phyloP scores from a whole-genome alignment of 2,888 invertebrate genomes.

The Tachina lurida region DNA sequence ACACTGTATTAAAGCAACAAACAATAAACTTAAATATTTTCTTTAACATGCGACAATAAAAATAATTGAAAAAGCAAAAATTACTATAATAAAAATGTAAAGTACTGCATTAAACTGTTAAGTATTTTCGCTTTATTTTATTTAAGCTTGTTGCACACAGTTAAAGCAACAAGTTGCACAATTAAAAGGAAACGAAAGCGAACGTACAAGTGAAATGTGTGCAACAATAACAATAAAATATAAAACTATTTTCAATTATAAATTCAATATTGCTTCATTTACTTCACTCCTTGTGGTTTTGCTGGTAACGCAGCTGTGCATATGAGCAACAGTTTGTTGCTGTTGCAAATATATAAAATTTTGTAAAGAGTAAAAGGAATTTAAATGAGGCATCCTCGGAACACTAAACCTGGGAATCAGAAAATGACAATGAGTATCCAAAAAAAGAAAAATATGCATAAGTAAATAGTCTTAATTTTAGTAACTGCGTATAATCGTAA shows the following conservation, averaged over 20 bases:
- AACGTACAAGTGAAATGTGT: not conserved
- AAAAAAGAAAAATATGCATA: no score
- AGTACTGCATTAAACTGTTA: not conserved
- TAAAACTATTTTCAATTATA: slow-evolving; percentile 9
- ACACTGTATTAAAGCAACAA: not conserved
- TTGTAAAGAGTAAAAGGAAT: no score
- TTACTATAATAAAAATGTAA: not conserved
- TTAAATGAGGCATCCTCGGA: no score
- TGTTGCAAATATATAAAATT: not conserved
- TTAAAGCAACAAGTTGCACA: not conserved
- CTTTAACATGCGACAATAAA: not conserved
- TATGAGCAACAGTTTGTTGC: not conserved
- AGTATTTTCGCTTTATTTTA: not conserved
- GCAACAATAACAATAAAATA: not conserved
- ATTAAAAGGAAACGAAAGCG: not conserved
- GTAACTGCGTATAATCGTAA: no score
- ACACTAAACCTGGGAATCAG: no score
- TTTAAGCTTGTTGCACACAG: not conserved
- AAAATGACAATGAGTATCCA: no score
- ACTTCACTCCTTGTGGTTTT: not conserved
- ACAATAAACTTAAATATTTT: not conserved
- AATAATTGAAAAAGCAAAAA: not conserved
- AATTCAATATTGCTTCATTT: not conserved
- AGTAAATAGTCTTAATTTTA: no score
- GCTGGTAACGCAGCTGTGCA: not conserved